Evolutionary conservation across 1,140 invertebrate genomes (phyloP).

Genomic region (Trichonephila inaurata): DNA sequence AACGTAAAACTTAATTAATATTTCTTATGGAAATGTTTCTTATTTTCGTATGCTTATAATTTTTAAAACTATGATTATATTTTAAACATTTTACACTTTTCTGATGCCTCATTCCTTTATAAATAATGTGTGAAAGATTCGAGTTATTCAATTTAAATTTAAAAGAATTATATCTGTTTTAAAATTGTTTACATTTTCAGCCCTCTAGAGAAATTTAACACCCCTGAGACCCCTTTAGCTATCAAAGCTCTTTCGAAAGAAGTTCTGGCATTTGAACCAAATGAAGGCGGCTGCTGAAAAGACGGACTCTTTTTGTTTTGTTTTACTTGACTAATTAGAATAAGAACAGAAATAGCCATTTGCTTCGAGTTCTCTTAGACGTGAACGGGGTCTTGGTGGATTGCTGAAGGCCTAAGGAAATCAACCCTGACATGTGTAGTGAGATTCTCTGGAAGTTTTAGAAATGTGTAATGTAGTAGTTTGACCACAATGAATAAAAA

Average conservation of each 20-base stretch:
- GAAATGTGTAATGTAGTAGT: conserved; percentile 26
- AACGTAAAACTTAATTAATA: too few relatives aligned
- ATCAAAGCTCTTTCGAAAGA: not conserved
- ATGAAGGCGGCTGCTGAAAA: not conserved
- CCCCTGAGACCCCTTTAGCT: too few relatives aligned
- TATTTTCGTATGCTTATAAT: too few relatives aligned
- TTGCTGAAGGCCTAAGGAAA: not conserved
- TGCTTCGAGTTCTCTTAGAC: not conserved
- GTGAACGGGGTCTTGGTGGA: not conserved
- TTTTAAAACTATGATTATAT: too few relatives aligned
- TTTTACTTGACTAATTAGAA: not conserved
- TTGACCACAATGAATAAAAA: conserved; percentile 67
- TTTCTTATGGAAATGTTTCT: too few relatives aligned
- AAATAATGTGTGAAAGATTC: too few relatives aligned
- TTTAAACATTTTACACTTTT: too few relatives aligned
- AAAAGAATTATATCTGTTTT: too few relatives aligned
- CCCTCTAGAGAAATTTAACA: too few relatives aligned
- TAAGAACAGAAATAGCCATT: conserved; percentile 36
- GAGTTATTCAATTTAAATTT: too few relatives aligned
- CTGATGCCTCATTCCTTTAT: too few relatives aligned
- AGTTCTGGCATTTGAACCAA: not conserved
- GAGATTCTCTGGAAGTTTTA: not conserved
- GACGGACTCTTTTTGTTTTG: conserved; percentile 4
- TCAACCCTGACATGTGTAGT: not conserved
- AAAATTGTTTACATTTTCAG: too few relatives aligned